These are phyloP conservation scores for Hydractinia echinata DNA, from an alignment of 30 jellyfish, hydroid and myxozoan genomes.

Conservation along the genomic window DNA sequence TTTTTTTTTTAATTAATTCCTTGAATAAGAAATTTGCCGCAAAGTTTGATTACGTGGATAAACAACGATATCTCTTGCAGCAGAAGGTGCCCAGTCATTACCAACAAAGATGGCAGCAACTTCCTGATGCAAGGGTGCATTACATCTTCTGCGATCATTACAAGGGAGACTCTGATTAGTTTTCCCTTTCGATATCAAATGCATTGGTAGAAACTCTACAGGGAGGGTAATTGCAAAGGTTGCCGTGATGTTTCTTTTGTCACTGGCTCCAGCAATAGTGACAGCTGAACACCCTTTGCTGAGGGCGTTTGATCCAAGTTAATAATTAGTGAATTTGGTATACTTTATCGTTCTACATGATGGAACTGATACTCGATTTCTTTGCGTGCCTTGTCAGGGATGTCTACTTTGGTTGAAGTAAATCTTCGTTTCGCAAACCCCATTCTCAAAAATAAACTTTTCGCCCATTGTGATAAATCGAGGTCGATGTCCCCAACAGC, in stretches of 20 bases:
- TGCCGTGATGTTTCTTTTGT: conserved; percentile 5
- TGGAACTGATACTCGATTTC: not conserved
- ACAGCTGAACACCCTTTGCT: not conserved
- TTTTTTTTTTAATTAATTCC: too few species aligned
- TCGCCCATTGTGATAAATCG: not conserved
- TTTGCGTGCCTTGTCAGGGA: conserved; percentile 9
- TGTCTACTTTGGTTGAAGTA: not conserved
- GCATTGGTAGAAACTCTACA: not conserved
- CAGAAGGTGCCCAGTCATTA: conserved; percentile 58
- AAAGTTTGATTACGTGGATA: too few species aligned
- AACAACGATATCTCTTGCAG: too few species aligned
- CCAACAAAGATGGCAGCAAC: conserved; percentile 62
- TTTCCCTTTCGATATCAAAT: not conserved
- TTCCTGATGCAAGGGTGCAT: conserved; percentile 40
- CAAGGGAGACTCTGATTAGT: conserved; percentile 11
- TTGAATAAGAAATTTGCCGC: not conserved
- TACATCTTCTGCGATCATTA: conserved; percentile 29
- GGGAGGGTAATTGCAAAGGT: not conserved
- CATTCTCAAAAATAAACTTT: not conserved
- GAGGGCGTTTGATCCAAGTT: not conserved
- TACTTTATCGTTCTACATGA: not conserved
- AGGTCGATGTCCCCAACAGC: not conserved
- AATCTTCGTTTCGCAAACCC: not conserved
- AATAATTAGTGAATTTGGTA: not conserved
- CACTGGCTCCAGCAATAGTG: not conserved